These are phyloP conservation scores for Merops nubicus DNA, from an alignment of 2,113 vertebrate species.

Conservation along the genomic window DNA sequence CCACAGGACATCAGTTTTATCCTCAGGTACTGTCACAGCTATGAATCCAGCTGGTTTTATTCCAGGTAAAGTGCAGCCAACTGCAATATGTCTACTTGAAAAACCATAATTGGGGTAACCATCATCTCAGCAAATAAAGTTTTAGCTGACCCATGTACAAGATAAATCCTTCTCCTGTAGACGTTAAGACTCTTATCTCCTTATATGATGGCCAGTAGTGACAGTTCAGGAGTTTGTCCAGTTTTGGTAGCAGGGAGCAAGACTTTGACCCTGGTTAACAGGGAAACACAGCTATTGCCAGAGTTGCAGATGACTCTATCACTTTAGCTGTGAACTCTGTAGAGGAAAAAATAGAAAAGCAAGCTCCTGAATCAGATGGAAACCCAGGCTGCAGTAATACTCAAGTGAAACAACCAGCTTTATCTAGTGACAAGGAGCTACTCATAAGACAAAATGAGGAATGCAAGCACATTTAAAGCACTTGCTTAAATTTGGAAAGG, in stretches of 20 bases:
- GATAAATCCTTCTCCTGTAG: not conserved
- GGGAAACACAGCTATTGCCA: not conserved
- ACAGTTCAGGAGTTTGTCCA: not conserved
- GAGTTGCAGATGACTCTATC: not conserved
- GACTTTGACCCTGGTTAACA: not conserved
- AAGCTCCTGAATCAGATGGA: not conserved
- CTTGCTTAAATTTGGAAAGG: not conserved
- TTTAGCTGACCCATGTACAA: not conserved
- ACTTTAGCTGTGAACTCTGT: not conserved
- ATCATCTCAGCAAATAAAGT: not conserved
- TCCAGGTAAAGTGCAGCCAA: conserved; percentile 30
- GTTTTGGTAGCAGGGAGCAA: not conserved
- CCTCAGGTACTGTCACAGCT: conserved; percentile 46
- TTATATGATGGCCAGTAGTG: not conserved
- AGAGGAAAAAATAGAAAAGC: not conserved
- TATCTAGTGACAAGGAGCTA: not conserved
- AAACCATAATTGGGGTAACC: not conserved
- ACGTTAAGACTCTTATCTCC: not conserved
- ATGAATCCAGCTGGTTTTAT: conserved; percentile 49
- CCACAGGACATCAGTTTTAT: conserved; percentile 64
- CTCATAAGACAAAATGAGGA: not conserved
- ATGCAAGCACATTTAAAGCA: not conserved
- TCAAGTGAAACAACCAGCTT: not conserved
- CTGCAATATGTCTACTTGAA: conserved; percentile 6
- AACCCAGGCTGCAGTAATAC: not conserved